phyloP scores from a whole-genome alignment of 2,888 invertebrate species.

The Acanthococcus lagerstroemiae region DNA sequence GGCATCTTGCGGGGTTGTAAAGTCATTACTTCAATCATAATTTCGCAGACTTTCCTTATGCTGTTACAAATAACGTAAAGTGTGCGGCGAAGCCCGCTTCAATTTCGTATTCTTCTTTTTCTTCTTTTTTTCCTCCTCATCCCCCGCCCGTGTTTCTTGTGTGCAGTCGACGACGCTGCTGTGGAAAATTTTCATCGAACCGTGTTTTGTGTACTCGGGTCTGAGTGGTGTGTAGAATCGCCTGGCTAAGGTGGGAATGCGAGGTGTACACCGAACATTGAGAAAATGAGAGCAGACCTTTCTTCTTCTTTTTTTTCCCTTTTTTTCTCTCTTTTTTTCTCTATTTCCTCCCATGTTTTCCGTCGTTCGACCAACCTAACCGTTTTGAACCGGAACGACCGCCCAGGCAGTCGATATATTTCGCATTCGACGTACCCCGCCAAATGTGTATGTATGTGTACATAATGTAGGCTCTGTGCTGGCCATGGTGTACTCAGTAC shows the following conservation, averaged over 20 bases:
- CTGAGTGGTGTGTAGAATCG: no score
- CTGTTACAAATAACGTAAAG: no score
- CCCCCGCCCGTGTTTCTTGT: no score
- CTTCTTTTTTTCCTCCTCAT: no score
- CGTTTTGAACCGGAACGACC: not conserved
- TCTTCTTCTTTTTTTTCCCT: not conserved
- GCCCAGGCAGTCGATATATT: slow-evolving; percentile 20
- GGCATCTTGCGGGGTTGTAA: slow-evolving; percentile 28
- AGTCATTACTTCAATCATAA: slow-evolving; percentile 29
- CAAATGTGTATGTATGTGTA: not conserved
- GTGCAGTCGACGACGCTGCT: no score
- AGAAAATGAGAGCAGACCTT: no score
- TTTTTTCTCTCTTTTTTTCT: not conserved
- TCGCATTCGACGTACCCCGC: not conserved
- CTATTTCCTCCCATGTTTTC: not conserved
- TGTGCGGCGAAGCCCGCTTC: no score
- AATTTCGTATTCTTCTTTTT: no score
- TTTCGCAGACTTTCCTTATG: slow-evolving; percentile 22
- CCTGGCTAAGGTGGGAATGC: no score
- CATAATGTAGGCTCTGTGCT: not conserved
- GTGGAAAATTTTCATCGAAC: no score
- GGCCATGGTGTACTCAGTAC: not conserved
- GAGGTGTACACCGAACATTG: no score
- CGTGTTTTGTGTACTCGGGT: no score
- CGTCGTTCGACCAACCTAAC: not conserved